Evolutionary conservation across 2,888 invertebrate species (phyloP).

Genomic region (Pecten maximus): DNA sequence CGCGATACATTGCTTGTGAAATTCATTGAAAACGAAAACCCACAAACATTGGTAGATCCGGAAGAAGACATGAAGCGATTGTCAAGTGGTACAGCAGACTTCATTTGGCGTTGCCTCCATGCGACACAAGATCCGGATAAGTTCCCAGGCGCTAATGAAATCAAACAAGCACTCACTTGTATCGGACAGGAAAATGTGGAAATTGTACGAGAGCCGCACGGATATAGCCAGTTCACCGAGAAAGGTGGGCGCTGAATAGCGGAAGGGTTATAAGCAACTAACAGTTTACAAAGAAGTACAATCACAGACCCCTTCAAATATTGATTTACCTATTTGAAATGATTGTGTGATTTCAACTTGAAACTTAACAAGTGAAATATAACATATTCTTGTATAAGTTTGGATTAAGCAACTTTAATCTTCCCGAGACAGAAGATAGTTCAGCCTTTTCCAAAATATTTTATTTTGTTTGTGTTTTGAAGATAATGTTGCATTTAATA

Average conservation of each 20-base stretch:
- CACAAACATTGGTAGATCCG: background rate
- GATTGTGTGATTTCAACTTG: too few species aligned
- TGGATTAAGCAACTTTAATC: too few species aligned
- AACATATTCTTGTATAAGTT: too few species aligned
- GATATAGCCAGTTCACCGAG: background rate
- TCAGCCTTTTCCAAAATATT: too few species aligned
- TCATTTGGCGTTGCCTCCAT: background rate
- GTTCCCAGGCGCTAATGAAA: background rate
- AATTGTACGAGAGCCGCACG: background rate
- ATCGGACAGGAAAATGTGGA: background rate
- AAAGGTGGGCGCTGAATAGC: background rate
- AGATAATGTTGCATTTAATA: too few species aligned
- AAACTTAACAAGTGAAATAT: too few species aligned
- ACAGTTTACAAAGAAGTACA: too few species aligned
- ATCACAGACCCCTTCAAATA: too few species aligned
- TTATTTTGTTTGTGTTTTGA: too few species aligned
- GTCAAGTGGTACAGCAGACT: background rate
- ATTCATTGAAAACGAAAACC: background rate
- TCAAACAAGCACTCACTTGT: background rate
- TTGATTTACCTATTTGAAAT: too few species aligned
- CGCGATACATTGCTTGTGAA: background rate
- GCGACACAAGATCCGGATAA: background rate
- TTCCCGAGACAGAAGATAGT: too few species aligned
- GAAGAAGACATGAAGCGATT: background rate
- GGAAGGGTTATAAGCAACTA: background rate